phyloP scores from a whole-genome alignment of 1,140 invertebrate species.

The Drosophila novamexicana region DNA sequence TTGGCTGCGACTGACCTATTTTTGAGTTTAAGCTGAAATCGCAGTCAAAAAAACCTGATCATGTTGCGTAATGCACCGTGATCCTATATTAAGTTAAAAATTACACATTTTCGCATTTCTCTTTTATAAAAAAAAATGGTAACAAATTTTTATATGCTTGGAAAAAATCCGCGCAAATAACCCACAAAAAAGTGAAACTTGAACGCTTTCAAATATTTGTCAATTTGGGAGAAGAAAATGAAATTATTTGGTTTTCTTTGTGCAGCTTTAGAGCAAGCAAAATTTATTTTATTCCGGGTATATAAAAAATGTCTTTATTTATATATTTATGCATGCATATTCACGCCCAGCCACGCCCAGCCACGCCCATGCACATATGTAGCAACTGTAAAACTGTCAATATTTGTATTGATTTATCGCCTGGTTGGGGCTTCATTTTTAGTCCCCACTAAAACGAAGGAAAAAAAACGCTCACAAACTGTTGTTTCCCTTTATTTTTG shows the following conservation, averaged over 20 bases:
- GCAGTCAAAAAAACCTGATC: neutral
- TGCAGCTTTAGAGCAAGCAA: neutral
- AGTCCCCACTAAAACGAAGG: constrained; percentile 2
- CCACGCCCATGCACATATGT: constrained; percentile 27
- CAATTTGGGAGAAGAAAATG: neutral
- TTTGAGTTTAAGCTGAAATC: neutral
- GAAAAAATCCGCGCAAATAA: neutral
- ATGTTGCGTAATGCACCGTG: neutral
- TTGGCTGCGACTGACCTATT: constrained; percentile 13
- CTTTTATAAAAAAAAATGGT: neutral
- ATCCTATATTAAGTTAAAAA: neutral
- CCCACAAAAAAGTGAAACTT: constrained; percentile 6
- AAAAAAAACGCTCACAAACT: constrained; percentile 2
- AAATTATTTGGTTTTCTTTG: too few species aligned
- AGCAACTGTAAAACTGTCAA: constrained; percentile 62
- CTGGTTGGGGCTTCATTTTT: neutral
- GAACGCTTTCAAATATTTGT: constrained; percentile 29
- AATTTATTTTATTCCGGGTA: constrained; percentile 32
- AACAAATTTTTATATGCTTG: neutral
- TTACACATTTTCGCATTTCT: neutral
- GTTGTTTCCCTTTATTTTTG: constrained; percentile 11
- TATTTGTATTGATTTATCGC: constrained; percentile 69
- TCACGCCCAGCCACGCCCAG: constrained; percentile 10
- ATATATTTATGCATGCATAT: constrained; percentile 10
- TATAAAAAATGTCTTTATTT: constrained; percentile 19